Conservation (phyloP, 2,797 vertebrate species). For the Gadopsis marmoratus region DNA sequence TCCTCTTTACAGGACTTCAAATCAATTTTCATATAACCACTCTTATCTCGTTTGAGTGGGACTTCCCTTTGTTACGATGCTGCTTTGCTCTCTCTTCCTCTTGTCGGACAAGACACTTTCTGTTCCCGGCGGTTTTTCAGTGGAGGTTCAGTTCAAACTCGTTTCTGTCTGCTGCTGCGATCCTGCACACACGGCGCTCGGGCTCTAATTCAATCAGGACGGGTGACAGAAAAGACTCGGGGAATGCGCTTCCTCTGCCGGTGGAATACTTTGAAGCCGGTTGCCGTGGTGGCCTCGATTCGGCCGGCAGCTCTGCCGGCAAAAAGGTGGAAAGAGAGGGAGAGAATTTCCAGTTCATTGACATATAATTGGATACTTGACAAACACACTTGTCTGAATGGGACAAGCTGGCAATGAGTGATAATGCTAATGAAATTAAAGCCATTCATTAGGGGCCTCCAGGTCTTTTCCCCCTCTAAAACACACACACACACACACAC, state of each 20-base stretch:
- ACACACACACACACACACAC: slow-evolving; percentile 5
- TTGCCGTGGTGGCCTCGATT: slow-evolving; percentile 57
- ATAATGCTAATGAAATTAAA: slow-evolving; percentile 65
- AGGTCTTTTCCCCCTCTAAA: background rate
- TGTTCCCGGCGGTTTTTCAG: background rate
- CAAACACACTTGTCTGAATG: slow-evolving; percentile 60
- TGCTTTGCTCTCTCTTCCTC: slow-evolving; percentile 17
- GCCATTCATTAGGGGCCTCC: slow-evolving; percentile 43
- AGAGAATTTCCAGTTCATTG: slow-evolving; percentile 60
- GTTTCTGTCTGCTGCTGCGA: slow-evolving; percentile 22
- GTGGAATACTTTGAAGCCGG: slow-evolving; percentile 59
- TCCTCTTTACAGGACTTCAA: background rate
- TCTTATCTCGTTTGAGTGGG: background rate
- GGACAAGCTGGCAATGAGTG: slow-evolving; percentile 51
- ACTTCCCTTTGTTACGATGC: background rate
- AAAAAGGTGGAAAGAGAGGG: slow-evolving; percentile 19
- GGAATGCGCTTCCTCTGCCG: slow-evolving; percentile 39
- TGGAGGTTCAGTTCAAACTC: slow-evolving; percentile 7
- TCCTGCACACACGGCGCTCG: slow-evolving; percentile 34
- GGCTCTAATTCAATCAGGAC: slow-evolving; percentile 68
- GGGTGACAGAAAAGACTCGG: slow-evolving; percentile 54
- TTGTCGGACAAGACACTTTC: background rate
- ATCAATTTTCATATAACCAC: background rate
- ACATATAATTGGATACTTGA: slow-evolving; percentile 56
- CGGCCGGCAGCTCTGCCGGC: slow-evolving; percentile 13